Percentiles rank a stretch among this genome's conserved stretches.
Conservation (phyloP, 1,140 invertebrate genomes). For the Semibalanus balanoides region DNA sequence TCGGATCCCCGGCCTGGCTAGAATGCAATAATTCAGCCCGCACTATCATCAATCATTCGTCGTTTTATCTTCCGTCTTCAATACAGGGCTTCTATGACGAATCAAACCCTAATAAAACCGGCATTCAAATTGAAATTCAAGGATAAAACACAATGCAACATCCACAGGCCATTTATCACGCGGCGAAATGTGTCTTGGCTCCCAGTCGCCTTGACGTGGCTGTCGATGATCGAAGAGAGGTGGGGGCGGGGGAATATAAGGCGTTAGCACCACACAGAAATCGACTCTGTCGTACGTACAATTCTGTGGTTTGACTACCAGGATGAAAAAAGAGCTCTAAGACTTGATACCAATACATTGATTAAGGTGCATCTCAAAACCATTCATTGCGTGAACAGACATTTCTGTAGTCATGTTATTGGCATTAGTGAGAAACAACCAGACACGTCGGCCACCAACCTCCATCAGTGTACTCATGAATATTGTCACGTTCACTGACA, state of each 20-base stretch:
- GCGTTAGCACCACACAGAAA: too few species aligned
- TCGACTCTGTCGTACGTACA: too few species aligned
- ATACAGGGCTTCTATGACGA: neutral
- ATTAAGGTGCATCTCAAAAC: too few species aligned
- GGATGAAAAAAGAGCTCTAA: too few species aligned
- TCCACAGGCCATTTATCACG: neutral
- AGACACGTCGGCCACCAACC: too few species aligned
- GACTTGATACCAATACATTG: too few species aligned
- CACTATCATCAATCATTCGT: neutral
- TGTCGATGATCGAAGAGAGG: neutral
- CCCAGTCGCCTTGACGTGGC: neutral
- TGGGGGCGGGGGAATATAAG: neutral
- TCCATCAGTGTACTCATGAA: too few species aligned
- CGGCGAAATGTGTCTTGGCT: neutral
- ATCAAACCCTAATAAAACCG: conserved; percentile 2
- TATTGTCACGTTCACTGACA: too few species aligned
- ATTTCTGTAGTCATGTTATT: too few species aligned
- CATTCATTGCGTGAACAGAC: too few species aligned
- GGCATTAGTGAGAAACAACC: too few species aligned
- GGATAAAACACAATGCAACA: neutral
- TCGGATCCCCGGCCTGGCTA: neutral
- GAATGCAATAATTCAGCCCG: neutral
- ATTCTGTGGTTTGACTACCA: too few species aligned
- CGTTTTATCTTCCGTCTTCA: neutral
- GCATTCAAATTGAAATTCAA: conserved; percentile 2